phyloP scores from a whole-genome alignment of 2,113 vertebrate species.

The Lepisosteus osseus region DNA sequence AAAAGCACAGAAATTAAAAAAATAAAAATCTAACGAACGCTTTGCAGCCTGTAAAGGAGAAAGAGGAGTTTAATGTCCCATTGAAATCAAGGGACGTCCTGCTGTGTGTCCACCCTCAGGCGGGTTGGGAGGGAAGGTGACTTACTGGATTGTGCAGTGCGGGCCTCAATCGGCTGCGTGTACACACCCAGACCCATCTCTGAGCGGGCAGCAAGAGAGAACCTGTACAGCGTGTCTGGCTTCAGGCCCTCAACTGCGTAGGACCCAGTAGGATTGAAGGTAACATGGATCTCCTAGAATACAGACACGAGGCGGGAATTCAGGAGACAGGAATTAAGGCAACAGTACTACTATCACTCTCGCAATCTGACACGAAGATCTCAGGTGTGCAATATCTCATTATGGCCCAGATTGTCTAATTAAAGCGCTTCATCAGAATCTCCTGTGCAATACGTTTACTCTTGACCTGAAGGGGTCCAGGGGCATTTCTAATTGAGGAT shows the following conservation, averaged over 20 bases:
- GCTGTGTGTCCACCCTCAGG: neutral
- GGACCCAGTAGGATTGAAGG: constrained; percentile 78
- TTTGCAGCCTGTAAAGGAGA: neutral
- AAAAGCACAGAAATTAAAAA: neutral
- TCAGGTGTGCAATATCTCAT: too few species aligned
- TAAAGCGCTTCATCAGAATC: too few species aligned
- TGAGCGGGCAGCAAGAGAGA: constrained; percentile 85
- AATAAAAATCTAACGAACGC: too few species aligned
- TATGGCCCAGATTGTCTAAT: too few species aligned
- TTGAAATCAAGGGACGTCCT: neutral
- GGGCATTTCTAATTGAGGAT: too few species aligned
- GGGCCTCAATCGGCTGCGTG: constrained; percentile 74
- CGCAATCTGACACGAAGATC: too few species aligned
- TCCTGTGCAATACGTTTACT: too few species aligned
- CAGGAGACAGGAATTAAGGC: too few species aligned
- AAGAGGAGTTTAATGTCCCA: neutral
- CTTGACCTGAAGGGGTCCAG: too few species aligned
- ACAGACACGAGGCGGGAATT: constrained; percentile 8
- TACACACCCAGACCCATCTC: constrained; percentile 86
- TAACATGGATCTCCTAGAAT: constrained; percentile 72
- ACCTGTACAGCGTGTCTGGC: constrained; percentile 83
- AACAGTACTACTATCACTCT: too few species aligned
- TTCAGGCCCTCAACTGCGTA: constrained; percentile 86
- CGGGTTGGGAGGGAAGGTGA: constrained; percentile 28
- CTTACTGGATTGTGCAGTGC: constrained; percentile 92